Evolutionary conservation across 53 echinoderm and acorn worm species (phyloP).

Genomic region (Arbacia lixula): DNA sequence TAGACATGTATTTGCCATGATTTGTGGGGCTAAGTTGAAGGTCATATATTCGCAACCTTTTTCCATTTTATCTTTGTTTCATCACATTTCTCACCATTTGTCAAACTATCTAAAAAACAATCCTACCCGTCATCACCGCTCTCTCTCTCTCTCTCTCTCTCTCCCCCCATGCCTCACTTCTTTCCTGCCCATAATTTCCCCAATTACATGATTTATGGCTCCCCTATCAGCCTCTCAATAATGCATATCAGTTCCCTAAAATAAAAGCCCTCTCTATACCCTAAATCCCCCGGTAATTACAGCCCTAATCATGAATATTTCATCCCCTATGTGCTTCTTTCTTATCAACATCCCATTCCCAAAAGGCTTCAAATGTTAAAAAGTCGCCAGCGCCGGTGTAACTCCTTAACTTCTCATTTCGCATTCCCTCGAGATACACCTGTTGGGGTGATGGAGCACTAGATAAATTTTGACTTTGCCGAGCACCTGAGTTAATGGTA

Average conservation of each 20-base stretch:
- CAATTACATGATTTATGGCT: conserved; percentile 26
- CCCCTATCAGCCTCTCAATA: conserved; percentile 11
- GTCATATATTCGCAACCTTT: no score
- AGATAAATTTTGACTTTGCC: no score
- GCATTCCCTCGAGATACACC: conserved; percentile 14
- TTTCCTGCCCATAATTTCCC: neutral
- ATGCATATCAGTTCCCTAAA: neutral
- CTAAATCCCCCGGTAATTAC: neutral
- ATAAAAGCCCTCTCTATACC: neutral
- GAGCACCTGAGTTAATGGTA: conserved; percentile 19
- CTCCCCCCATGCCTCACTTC: neutral
- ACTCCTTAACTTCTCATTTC: neutral
- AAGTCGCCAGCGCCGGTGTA: no score
- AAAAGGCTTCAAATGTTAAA: conserved; percentile 6
- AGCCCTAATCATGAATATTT: conserved; percentile 35
- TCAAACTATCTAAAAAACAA: no score
- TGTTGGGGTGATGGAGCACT: conserved; percentile 21
- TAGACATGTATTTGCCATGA: no score
- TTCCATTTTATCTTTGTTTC: no score
- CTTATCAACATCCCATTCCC: conserved; percentile 12
- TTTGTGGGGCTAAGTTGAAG: no score
- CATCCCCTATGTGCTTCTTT: neutral
- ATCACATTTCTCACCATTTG: no score
- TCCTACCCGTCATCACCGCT: neutral
- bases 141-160: conserved; percentile 6